Base-by-base conservation (phyloP, 2,888 invertebrate species). In the Dasypolia templi region DNA sequence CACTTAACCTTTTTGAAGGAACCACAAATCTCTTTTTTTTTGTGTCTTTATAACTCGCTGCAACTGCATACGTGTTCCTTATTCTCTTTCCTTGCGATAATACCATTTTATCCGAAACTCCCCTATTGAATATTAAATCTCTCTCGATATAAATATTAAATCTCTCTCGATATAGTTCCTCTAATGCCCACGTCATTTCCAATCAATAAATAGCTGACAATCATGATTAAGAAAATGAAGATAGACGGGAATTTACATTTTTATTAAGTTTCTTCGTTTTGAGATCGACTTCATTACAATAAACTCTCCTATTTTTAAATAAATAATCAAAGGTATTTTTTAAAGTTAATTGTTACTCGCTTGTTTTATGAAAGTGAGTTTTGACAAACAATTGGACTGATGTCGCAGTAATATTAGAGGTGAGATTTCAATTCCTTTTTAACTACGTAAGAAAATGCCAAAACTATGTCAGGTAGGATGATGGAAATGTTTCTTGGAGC, bases 151-250 rank as follows among this genome's bases (percentile, higher is more conserved):
- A 35, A n/a, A n/a, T n/a, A n/a, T n/a, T n/a, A n/a, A n/a, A n/a
- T n/a, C 61, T 29, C 44, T 46, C 19, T 42, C 12, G 14, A 11
- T 6, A 26, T 55, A 35, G 53, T 32, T 46, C 2, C 22, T 51
- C 35, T 46, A 81, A 76, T n/a, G 46, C n/a, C 65, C n/a, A 58
- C 19, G 64, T 7, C 46, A 61, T 62, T 42, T 56, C 35, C 29
- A 35, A 55, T 14, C 19, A 19, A 51, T 39, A 71, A 35, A 51
- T 44, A 26, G 51, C 77, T 22, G 53, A 61, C 51, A 46, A 35
- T 3, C 44, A 29, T 59, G 56, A 49, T 59, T 49, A 32, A 19
- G 4, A 49, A 49, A 42, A 59, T 59, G 12, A 74, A 22, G 74
- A 42, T n/a, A 6, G 39, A 42, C 19, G 49, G 19, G 9, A 42